Percentiles rank a stretch among this genome's conserved stretches.
These are phyloP conservation scores for Eupeodes luniger DNA, from an alignment of 2,888 invertebrate genomes.

Conservation along the genomic window DNA sequence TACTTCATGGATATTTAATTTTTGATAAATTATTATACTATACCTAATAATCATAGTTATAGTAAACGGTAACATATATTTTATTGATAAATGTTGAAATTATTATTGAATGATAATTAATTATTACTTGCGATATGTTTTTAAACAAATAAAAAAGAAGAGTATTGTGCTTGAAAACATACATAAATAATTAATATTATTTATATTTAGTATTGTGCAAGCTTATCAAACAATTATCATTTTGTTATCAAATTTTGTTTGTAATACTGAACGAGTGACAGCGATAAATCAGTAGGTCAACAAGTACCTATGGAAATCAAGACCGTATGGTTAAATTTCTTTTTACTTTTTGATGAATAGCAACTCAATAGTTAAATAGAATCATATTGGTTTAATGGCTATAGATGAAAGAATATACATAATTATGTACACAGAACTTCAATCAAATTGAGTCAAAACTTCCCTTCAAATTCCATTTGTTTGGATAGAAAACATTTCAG, in stretches of 20 bases:
- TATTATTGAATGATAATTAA: background rate
- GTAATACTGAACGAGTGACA: constrained; percentile 24
- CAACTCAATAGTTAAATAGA: too few species aligned
- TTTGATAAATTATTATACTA: too few species aligned
- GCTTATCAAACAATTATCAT: constrained; percentile 1
- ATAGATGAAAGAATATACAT: too few species aligned
- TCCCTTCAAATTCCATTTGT: too few species aligned
- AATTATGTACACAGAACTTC: too few species aligned
- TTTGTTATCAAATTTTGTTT: constrained; percentile 24
- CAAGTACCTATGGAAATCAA: background rate
- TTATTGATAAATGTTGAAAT: background rate
- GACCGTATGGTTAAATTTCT: background rate
- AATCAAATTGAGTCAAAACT: too few species aligned
- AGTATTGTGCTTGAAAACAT: background rate
- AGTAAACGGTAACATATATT: too few species aligned
- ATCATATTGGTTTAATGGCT: too few species aligned
- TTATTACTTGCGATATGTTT: background rate
- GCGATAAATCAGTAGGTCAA: constrained; percentile 60
- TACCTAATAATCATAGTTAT: too few species aligned
- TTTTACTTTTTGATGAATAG: background rate
- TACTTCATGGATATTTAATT: too few species aligned
- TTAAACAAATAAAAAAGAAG: background rate
- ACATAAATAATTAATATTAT: constrained; percentile 3
- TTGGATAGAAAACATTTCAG: too few species aligned
- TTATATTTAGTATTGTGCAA: constrained; percentile 8